A percentile compares a stretch with the other conserved stretches of the same genome.
phyloP scores from a whole-genome alignment of 2,113 vertebrate genomes.

The Eidolon helvum region DNA sequence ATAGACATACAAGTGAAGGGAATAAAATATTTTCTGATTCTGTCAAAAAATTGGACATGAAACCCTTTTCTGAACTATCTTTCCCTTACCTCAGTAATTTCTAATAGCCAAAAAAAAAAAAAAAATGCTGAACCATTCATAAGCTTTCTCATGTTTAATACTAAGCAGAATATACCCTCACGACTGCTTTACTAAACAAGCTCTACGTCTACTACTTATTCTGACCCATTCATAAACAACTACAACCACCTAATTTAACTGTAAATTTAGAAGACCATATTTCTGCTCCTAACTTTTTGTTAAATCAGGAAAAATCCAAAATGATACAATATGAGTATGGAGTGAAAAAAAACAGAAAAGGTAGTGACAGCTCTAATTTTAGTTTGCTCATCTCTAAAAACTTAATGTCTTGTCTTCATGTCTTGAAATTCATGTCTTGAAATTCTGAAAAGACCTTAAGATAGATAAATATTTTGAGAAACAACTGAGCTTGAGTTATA shows the following conservation, averaged over 20 bases:
- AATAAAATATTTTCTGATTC: neutral
- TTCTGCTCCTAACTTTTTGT: neutral
- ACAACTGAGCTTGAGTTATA: neutral
- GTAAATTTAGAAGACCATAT: neutral
- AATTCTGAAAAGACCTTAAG: neutral
- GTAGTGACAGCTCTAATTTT: neutral
- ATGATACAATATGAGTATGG: neutral
- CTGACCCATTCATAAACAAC: too few species aligned
- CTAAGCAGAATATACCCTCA: neutral
- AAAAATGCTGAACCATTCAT: neutral
- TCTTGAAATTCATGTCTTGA: neutral
- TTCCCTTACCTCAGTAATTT: neutral
- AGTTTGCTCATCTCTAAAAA: neutral
- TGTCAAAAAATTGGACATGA: neutral
- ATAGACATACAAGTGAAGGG: neutral
- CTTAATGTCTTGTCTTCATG: neutral
- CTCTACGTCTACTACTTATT: neutral
- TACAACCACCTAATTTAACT: neutral
- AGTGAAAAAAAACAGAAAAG: neutral
- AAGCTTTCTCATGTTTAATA: neutral
- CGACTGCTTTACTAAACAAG: neutral
- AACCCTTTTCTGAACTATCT: neutral
- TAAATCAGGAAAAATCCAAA: neutral
- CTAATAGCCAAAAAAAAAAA: neutral
- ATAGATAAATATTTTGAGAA: neutral